A percentile compares a stretch with the other conserved stretches of the same genome.
These are phyloP conservation scores for Podilymbus podiceps DNA, from an alignment of 2,113 vertebrate species.

Conservation along the genomic window DNA sequence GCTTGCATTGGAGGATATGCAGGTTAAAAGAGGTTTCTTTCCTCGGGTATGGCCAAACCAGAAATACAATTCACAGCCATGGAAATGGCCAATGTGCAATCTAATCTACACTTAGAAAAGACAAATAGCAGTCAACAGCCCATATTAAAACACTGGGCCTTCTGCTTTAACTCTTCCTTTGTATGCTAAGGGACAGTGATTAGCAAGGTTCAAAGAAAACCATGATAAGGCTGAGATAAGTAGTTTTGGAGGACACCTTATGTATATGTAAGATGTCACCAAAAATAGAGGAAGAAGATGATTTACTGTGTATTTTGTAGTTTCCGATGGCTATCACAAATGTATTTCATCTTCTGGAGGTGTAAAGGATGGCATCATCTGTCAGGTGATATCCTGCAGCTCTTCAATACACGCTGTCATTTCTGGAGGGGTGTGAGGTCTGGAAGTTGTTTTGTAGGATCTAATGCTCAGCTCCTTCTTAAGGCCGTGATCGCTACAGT, in stretches of 20 bases:
- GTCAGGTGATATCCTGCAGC: background rate
- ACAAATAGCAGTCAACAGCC: background rate
- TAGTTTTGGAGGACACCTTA: background rate
- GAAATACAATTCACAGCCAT: background rate
- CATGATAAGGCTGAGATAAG: background rate
- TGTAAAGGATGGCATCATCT: background rate
- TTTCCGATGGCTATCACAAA: background rate
- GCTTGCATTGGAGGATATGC: background rate
- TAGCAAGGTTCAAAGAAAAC: background rate
- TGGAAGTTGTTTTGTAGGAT: background rate
- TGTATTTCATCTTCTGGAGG: background rate
- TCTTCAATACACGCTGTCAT: background rate
- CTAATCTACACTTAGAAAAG: background rate
- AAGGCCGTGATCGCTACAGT: background rate
- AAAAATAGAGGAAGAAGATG: background rate
- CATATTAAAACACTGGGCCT: background rate
- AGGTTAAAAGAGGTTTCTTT: background rate
- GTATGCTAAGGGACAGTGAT: background rate
- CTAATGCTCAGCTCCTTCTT: background rate
- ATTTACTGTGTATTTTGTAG: background rate
- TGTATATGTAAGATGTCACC: background rate
- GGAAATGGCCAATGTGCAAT: background rate
- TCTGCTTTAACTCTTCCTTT: background rate
- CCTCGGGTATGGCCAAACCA: background rate
- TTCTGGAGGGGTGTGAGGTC: background rate